Percentiles rank a stretch among this genome's conserved stretches.
Conservation (phyloP, 2,797 vertebrate genomes). For the Trematocara caparti region DNA sequence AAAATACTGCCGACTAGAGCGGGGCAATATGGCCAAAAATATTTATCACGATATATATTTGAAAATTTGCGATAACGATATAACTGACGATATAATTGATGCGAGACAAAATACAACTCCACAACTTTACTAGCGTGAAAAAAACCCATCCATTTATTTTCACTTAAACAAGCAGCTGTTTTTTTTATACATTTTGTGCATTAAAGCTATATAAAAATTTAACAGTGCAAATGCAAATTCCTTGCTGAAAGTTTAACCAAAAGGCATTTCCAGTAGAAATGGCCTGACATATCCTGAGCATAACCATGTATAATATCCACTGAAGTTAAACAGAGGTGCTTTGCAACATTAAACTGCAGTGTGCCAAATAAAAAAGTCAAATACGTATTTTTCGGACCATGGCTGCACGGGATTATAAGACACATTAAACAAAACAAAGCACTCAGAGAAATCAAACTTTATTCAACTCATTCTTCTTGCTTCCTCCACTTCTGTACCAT, state of each 20-base stretch:
- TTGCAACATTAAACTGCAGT: neutral
- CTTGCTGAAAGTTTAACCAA: neutral
- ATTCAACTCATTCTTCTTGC: no score
- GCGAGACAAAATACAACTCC: neutral
- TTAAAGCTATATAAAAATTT: neutral
- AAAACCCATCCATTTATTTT: neutral
- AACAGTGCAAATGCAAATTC: neutral
- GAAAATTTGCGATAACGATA: neutral
- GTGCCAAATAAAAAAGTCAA: neutral
- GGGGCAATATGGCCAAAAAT: neutral
- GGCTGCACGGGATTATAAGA: rapidly evolving
- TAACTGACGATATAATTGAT: neutral
- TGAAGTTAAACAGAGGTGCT: neutral
- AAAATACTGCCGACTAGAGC: neutral
- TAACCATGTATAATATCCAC: neutral
- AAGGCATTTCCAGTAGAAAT: neutral
- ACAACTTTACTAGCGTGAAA: neutral
- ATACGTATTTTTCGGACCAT: no score
- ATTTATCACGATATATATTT: neutral
- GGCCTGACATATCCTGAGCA: neutral
- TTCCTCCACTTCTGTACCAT: no score
- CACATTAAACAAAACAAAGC: no score
- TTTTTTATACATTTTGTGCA: neutral
- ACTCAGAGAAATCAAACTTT: no score
- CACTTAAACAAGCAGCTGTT: neutral